Evolutionary conservation across 1,140 invertebrate species (phyloP).

Genomic region (Hylaeus anthracinus): DNA sequence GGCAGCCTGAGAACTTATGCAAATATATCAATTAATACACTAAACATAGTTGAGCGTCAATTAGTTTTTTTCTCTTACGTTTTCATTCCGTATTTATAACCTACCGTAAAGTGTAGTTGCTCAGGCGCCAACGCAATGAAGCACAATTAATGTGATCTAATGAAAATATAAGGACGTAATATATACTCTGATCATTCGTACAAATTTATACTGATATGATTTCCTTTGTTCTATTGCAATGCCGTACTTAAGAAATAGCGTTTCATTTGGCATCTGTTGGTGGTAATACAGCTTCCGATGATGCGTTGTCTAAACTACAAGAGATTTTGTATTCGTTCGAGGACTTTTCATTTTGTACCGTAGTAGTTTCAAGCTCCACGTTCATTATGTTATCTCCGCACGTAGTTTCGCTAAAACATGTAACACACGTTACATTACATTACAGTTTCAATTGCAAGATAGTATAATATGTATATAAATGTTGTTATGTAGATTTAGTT

Average conservation of each 20-base stretch:
- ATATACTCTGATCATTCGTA: slow-evolving; percentile 67
- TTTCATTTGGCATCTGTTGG: slow-evolving; percentile 59
- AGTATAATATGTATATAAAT: not conserved
- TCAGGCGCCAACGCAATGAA: slow-evolving; percentile 54
- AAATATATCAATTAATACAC: slow-evolving; percentile 61
- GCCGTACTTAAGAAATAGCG: slow-evolving; percentile 24
- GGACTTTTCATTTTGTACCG: slow-evolving; percentile 64
- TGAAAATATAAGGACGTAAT: slow-evolving; percentile 67
- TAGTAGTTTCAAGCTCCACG: slow-evolving; percentile 51
- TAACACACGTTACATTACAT: slow-evolving; percentile 7
- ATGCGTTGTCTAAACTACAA: slow-evolving; percentile 18
- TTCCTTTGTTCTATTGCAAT: slow-evolving; percentile 66
- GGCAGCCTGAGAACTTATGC: slow-evolving; percentile 48
- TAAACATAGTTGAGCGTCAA: slow-evolving; percentile 68
- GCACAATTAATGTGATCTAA: slow-evolving; percentile 63
- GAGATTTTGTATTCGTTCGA: slow-evolving; percentile 48
- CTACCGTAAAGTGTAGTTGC: slow-evolving; percentile 50
- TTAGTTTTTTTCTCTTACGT: slow-evolving; percentile 53
- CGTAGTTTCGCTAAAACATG: slow-evolving; percentile 22
- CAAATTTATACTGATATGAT: slow-evolving; percentile 76
- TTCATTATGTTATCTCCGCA: slow-evolving; percentile 39
- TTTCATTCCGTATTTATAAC: slow-evolving; percentile 56
- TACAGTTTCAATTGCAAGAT: slow-evolving; percentile 7
- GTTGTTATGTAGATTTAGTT: slow-evolving; percentile 12
- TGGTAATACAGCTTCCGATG: slow-evolving; percentile 27